Conservation (phyloP, 1,140 invertebrate species). For the Dinoponera quadriceps region DNA sequence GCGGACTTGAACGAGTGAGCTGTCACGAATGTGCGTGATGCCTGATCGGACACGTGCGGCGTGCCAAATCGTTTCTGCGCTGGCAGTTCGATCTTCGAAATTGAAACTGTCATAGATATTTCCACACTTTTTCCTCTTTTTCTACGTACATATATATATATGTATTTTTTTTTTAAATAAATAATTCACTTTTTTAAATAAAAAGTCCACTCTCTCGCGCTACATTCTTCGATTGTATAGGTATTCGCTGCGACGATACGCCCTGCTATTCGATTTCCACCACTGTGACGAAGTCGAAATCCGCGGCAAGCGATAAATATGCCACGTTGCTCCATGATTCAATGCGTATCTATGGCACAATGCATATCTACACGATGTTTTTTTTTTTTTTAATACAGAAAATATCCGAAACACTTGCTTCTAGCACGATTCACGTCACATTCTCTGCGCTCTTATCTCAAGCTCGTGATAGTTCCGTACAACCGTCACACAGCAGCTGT, state of each 20-base stretch:
- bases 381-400: neutral
- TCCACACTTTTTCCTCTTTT: no score
- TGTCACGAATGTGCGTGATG: neutral
- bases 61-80: neutral
- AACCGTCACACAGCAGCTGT: no score
- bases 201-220: no score
- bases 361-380: neutral
- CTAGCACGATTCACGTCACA: neutral
- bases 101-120: neutral
- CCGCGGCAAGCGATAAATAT: conserved; percentile 8
- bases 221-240: neutral
- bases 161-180: neutral
- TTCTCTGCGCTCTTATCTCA: neutral
- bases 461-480: no score
- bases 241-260: neutral
- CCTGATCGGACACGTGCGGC: neutral
- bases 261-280: conserved; percentile 15
- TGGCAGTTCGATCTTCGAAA: neutral
- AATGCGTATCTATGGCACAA: conserved; percentile 11
- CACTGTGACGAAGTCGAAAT: neutral
- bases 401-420: neutral
- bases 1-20: neutral
- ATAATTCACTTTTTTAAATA: neutral
- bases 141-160: no score
- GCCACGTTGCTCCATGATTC: neutral